phyloP scores from a whole-genome alignment of 2,888 invertebrate species.

The Ellobium chinense region DNA sequence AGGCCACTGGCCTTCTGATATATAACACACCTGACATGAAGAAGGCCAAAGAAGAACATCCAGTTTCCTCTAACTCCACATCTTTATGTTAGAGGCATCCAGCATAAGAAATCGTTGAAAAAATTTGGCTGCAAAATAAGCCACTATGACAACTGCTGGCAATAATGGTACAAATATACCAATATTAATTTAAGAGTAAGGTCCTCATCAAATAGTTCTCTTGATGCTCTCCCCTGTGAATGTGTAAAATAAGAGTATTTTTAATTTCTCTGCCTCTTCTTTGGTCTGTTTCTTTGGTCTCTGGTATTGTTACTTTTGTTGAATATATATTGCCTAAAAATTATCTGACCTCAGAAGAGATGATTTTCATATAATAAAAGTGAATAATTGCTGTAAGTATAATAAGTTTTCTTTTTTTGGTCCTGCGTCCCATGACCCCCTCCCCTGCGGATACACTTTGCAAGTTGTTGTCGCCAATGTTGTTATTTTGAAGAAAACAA shows the following conservation, averaged over 20 bases:
- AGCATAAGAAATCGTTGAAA: no score
- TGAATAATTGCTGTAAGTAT: conserved; percentile 5
- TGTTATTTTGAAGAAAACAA: conserved; percentile 29
- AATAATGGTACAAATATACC: no score
- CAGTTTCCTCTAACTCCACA: no score
- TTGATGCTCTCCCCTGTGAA: background rate
- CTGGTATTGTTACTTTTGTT: background rate
- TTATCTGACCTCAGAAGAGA: conserved; percentile 30
- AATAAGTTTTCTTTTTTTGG: background rate
- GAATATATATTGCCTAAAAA: conserved; percentile 1
- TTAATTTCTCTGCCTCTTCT: background rate
- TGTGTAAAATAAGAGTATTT: background rate
- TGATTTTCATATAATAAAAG: conserved; percentile 23
- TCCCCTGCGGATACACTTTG: background rate
- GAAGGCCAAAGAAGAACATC: no score
- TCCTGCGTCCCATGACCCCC: background rate
- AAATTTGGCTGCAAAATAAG: no score
- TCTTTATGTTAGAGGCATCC: no score
- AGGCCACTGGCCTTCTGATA: no score
- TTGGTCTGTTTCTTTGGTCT: background rate
- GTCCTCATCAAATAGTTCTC: no score
- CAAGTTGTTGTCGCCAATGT: conserved; percentile 26
- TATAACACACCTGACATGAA: no score
- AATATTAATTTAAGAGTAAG: no score
- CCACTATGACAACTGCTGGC: no score